phyloP scores from a whole-genome alignment of 53 echinoderm and acorn worm species.

The Stichopus horrens region DNA sequence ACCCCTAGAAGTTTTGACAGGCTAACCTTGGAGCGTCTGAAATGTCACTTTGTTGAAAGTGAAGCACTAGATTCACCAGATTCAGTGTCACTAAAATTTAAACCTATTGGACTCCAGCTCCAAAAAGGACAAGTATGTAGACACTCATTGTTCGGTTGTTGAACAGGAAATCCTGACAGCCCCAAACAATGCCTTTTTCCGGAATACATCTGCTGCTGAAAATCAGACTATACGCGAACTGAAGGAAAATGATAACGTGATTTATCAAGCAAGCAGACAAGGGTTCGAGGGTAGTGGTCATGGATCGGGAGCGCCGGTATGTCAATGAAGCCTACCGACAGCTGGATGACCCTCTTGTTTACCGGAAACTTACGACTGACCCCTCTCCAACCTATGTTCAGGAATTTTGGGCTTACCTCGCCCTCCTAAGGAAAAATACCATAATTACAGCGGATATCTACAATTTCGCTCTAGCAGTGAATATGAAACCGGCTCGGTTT shows the following conservation, averaged over 20 bases:
- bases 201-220: too few relatives aligned
- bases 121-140: too few relatives aligned
- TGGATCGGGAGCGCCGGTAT: constrained; percentile 8
- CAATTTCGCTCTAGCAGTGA: background rate
- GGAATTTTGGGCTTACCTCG: background rate
- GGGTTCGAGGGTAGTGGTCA: background rate
- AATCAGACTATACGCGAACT: too few relatives aligned
- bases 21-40: too few relatives aligned
- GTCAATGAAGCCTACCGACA: background rate
- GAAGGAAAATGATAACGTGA: background rate
- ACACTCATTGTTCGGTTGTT: too few relatives aligned
- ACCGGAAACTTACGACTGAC: constrained; percentile 2
- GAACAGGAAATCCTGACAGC: too few relatives aligned
- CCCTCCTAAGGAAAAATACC: background rate
- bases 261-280: constrained; percentile 1
- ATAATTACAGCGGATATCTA: background rate
- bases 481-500: background rate
- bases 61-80: too few relatives aligned
- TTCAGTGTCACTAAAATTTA: too few relatives aligned
- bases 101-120: too few relatives aligned
- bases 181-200: too few relatives aligned
- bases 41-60: too few relatives aligned
- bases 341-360: background rate
- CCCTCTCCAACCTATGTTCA: background rate
- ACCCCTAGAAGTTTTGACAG: too few relatives aligned